Base-by-base conservation (phyloP, 2,797 vertebrate species). In the Gouania willdenowi region DNA sequence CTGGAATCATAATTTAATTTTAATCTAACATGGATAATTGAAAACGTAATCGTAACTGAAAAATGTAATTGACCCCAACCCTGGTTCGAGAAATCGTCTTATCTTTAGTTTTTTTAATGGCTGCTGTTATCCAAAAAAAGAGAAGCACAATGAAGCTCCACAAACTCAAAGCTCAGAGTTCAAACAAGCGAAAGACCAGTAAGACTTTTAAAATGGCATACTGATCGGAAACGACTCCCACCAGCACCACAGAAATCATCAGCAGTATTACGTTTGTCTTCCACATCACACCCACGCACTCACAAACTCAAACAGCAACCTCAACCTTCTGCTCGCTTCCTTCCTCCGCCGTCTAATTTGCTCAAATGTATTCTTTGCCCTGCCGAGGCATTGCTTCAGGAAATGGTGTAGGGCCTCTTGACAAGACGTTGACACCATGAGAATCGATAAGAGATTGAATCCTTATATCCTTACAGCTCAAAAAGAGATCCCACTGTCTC, bases 371-470 rank as follows among this genome's bases (percentile, higher is more conserved):
- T 36, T 57, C 22, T 42, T 35, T 59, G n/a, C 1, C 12, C 13
- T 26, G 34, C 36, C 17, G 20, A 59, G 39, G 14, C 62, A 63
- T 59, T 70, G 60, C 72, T 74, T 75, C 60, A 71, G 66, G 48
- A 71, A 51, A 31, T 4, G 41, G 34, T 49, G 54, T 44, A 43
- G 59, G 23, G 42, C 61, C 56, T 42, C 11, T 49, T 82, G 75
- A 79, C 66, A 75, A 64, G 58, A 75, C 61, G 47, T 25, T 67
- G 56, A 74, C 70, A 71, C 62, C 41, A 29, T 34, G 12, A 18
- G 35, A 65, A 75, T 83, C 75, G 58, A 77, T 81, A 66, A 16
- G 18, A 34, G 52, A 76, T 79, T 82, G 66, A 75, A 77, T 79
- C 64, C 66, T 81, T 61, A 62, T 66, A 77, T 79, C 64, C 66